phyloP scores from a whole-genome alignment of 2,113 vertebrate species.

The Perognathus longimembris region DNA sequence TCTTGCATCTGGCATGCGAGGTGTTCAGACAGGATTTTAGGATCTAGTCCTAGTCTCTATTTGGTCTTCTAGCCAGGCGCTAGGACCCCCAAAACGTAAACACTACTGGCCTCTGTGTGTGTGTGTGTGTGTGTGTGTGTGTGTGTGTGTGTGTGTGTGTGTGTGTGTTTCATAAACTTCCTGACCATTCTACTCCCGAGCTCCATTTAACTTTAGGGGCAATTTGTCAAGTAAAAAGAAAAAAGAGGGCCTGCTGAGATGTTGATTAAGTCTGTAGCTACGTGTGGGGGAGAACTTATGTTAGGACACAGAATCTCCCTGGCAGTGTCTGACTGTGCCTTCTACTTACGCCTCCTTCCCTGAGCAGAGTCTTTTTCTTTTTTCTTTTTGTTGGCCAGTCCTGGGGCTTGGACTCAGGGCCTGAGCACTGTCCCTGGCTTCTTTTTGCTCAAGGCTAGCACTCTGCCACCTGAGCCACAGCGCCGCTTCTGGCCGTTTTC shows the following conservation, averaged over 20 bases:
- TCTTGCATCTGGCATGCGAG: too few relatives aligned
- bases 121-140: accelerated
- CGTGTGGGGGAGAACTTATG: background rate
- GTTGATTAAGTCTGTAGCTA: background rate
- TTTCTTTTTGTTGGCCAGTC: too few relatives aligned
- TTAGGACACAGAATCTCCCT: background rate
- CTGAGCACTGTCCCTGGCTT: too few relatives aligned
- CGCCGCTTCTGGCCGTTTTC: too few relatives aligned
- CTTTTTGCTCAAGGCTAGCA: too few relatives aligned
- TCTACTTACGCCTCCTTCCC: background rate
- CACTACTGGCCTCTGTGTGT: background rate
- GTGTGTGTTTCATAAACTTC: background rate
- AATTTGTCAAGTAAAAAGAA: background rate
- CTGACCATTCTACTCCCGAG: background rate
- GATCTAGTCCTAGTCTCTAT: background rate
- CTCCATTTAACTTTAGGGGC: background rate
- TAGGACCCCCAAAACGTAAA: background rate
- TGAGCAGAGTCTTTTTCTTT: too few relatives aligned
- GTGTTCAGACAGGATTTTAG: too few relatives aligned
- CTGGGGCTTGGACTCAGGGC: too few relatives aligned
- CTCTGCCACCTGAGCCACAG: too few relatives aligned
- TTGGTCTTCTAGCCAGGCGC: background rate
- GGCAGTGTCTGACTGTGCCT: background rate
- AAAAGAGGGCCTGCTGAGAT: background rate
- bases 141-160: accelerated